Conservation (phyloP, 2,888 invertebrate genomes). For the Thyatira batis region DNA sequence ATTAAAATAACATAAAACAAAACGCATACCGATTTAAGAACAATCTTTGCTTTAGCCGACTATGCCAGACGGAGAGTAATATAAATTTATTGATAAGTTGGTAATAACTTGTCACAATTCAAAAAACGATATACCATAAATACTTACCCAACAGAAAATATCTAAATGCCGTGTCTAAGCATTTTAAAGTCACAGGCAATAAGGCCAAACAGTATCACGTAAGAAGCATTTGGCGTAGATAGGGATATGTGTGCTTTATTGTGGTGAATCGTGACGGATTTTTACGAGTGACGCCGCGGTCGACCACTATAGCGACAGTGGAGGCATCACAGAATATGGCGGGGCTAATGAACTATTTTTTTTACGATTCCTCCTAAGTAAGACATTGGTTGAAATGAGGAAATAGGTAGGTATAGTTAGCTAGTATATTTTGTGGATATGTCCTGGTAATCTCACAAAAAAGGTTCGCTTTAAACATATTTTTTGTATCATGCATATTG, state of each 20-base stretch:
- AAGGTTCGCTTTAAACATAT: no score
- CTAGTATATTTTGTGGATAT: background rate
- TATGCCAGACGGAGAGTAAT: no score
- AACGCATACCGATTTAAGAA: no score
- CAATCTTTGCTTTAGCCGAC: no score
- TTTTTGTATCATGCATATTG: no score
- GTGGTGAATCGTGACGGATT: slow-evolving; percentile 58
- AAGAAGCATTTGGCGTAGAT: slow-evolving; percentile 58
- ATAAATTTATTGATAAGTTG: background rate
- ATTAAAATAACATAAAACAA: no score
- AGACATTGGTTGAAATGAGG: background rate
- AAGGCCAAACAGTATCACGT: slow-evolving; percentile 60
- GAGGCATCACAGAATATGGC: slow-evolving; percentile 13
- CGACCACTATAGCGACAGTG: slow-evolving; percentile 26
- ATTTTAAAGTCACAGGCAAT: slow-evolving; percentile 24
- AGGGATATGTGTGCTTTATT: slow-evolving; percentile 58
- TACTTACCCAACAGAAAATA: background rate
- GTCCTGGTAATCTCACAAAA: no score
- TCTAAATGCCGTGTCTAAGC: slow-evolving; percentile 17
- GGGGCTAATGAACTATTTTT: slow-evolving; percentile 31
- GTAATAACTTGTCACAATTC: background rate
- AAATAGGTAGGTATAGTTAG: background rate
- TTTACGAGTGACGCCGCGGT: slow-evolving; percentile 63
- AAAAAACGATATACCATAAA: background rate
- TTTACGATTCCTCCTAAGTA: slow-evolving; percentile 8